Percentiles rank a stretch among this genome's conserved stretches.
Evolutionary conservation across 2,113 vertebrate genomes (phyloP).

Genomic region (Aythya baeri): DNA sequence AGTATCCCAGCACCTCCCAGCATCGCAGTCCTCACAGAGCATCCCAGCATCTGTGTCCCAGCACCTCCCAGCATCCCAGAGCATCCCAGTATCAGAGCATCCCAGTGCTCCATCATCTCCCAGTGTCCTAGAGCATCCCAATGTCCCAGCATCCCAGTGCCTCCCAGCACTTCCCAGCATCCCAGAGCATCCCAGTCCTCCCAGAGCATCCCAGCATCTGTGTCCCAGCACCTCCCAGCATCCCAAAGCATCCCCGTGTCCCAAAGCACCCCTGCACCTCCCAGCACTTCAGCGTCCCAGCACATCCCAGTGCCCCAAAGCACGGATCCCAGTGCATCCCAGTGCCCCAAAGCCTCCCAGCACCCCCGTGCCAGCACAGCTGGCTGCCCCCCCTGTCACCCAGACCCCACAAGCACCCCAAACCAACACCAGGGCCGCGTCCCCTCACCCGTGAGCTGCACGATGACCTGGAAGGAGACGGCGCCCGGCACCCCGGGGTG

Average conservation of each 20-base stretch:
- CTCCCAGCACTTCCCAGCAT: too few relatives aligned
- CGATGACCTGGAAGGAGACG: slow-evolving; percentile 89
- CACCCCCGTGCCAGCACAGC: not conserved
- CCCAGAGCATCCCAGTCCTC: not conserved
- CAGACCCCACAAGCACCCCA: not conserved
- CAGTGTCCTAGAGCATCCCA: not conserved
- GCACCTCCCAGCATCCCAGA: too few relatives aligned
- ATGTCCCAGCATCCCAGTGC: too few relatives aligned
- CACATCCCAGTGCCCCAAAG: too few relatives aligned
- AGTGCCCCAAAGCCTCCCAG: too few relatives aligned
- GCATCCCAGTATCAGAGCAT: not conserved
- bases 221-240: too few relatives aligned
- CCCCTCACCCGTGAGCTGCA: slow-evolving; percentile 90
- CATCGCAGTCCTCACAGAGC: too few relatives aligned
- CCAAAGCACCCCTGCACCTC: too few relatives aligned
- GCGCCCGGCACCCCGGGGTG: slow-evolving; percentile 77
- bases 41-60: too few relatives aligned
- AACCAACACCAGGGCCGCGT: not conserved
- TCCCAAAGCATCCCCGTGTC: too few relatives aligned
- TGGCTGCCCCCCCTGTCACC: not conserved
- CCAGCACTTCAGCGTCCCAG: too few relatives aligned
- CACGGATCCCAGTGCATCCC: too few relatives aligned
- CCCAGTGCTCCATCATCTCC: not conserved
- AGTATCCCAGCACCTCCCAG: not conserved
- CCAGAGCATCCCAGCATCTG: not conserved